phyloP scores from a whole-genome alignment of 2,113 vertebrate genomes.

The Scomber scombrus region DNA sequence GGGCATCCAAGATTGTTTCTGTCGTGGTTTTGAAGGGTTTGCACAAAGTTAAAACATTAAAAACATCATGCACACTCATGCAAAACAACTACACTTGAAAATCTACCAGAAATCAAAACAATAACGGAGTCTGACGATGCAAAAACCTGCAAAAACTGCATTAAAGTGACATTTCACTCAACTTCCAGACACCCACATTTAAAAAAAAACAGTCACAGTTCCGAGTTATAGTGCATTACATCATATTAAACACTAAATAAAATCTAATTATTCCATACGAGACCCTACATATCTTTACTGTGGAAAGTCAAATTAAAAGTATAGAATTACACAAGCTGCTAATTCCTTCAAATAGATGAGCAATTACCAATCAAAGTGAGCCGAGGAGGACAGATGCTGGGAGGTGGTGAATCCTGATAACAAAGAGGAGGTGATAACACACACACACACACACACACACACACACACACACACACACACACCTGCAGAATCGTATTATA shows the following conservation, averaged over 20 bases:
- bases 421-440: constrained; percentile 41
- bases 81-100: too few relatives aligned
- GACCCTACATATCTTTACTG: constrained; percentile 44
- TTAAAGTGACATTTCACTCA: not conserved
- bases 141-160: not conserved
- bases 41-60: too few relatives aligned
- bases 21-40: too few relatives aligned
- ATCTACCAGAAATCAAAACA: too few relatives aligned
- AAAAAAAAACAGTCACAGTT: too few relatives aligned
- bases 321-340: constrained; percentile 71
- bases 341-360: constrained; percentile 74
- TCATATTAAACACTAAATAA: constrained; percentile 39
- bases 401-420: constrained; percentile 50
- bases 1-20: too few relatives aligned
- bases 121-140: not conserved
- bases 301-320: constrained; percentile 60
- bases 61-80: too few relatives aligned
- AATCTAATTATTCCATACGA: constrained; percentile 67
- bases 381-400: constrained; percentile 60
- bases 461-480: too few relatives aligned
- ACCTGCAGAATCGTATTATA: constrained; percentile 28
- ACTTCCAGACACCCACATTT: not conserved
- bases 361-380: constrained; percentile 74
- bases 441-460: not conserved
- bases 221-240: not conserved